Conservation (phyloP, 2,797 vertebrate species). For the Alcedo atthis region DNA sequence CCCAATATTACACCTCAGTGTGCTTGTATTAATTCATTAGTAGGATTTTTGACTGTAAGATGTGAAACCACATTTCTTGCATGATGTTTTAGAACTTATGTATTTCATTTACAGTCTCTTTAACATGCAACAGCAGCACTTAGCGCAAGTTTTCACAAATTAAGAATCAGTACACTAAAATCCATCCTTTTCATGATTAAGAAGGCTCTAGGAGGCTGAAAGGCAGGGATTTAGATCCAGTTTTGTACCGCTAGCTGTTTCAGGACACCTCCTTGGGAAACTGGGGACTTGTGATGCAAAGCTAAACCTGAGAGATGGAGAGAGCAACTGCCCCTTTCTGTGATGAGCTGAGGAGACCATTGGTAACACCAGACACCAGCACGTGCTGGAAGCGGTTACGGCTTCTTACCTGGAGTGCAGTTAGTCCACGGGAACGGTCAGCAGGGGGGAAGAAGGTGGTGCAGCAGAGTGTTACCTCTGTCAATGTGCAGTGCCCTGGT, state of each 20-base stretch:
- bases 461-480: background rate
- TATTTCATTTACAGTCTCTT: slow-evolving; percentile 81
- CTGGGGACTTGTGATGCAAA: slow-evolving; percentile 28
- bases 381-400: background rate
- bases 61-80: slow-evolving; percentile 84
- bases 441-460: background rate
- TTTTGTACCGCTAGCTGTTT: slow-evolving; percentile 49
- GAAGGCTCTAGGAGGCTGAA: slow-evolving; percentile 85
- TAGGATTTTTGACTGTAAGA: slow-evolving; percentile 83
- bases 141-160: slow-evolving; percentile 76
- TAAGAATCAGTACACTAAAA: slow-evolving; percentile 79
- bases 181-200: slow-evolving; percentile 75
- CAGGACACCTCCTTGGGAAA: slow-evolving; percentile 50
- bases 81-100: slow-evolving; percentile 78
- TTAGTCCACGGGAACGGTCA: background rate
- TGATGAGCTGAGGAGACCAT: slow-evolving; percentile 18
- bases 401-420: background rate
- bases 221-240: slow-evolving; percentile 70
- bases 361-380: background rate
- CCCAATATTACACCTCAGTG: slow-evolving; percentile 81
- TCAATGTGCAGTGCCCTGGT: background rate
- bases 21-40: slow-evolving; percentile 82
- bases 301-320: slow-evolving; percentile 28
- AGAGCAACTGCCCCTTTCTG: slow-evolving; percentile 47
- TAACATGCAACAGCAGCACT: slow-evolving; percentile 78